A percentile compares a stretch with the other conserved stretches of the same genome.
Conservation (phyloP, 1,140 invertebrate genomes). For the Trichoplusia ni region DNA sequence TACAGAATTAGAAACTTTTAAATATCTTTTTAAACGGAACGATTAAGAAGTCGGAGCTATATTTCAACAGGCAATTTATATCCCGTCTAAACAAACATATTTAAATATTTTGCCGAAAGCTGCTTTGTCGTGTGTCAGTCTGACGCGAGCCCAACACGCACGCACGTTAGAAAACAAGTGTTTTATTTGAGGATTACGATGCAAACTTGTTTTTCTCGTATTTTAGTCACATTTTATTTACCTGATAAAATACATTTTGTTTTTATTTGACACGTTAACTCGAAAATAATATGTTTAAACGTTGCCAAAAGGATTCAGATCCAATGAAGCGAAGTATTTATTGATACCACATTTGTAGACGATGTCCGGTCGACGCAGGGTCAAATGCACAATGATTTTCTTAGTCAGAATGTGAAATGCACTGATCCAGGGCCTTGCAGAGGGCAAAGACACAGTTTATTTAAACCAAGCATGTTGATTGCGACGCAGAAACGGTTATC, state of each 20-base stretch:
- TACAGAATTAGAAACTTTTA: conserved; percentile 43
- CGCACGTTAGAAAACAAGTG: conserved; percentile 18
- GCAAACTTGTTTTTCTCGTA: not conserved
- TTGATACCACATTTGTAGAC: not conserved
- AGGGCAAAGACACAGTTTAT: conserved; percentile 42
- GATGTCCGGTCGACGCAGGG: not conserved
- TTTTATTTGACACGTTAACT: not conserved
- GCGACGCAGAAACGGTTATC: conserved; percentile 50
- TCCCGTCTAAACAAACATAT: conserved; percentile 33
- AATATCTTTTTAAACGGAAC: conserved; percentile 48
- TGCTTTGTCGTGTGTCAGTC: conserved; percentile 8
- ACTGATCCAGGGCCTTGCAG: not conserved
- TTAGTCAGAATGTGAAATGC: not conserved
- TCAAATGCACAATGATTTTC: not conserved
- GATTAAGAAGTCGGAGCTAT: conserved; percentile 50
- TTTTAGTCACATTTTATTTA: not conserved
- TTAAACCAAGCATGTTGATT: conserved; percentile 28
- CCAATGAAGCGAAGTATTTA: not conserved
- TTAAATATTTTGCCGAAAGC: conserved; percentile 29
- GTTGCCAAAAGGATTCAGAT: not conserved
- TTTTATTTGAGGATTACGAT: conserved; percentile 12
- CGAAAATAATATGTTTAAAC: not conserved
- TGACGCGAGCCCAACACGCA: not conserved
- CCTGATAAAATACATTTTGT: not conserved
- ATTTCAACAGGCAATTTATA: conserved; percentile 53